These are phyloP conservation scores for Itoplectis maculator DNA, from an alignment of 2,888 invertebrate genomes.

Conservation along the genomic window DNA sequence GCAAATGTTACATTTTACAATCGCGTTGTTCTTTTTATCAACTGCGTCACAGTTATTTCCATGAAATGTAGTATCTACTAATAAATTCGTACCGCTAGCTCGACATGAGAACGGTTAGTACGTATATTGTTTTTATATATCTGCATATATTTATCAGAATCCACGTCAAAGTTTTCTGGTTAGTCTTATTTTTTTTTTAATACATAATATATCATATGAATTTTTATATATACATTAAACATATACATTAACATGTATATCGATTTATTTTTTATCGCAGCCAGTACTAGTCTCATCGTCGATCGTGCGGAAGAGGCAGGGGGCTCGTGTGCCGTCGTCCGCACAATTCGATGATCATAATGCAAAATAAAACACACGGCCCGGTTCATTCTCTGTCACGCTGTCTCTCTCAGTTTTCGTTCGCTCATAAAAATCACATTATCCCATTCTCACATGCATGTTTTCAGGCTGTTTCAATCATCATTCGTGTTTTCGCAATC, in stretches of 20 bases:
- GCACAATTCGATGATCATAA: conserved; percentile 64
- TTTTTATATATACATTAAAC: conserved; percentile 1
- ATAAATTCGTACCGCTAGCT: conserved; percentile 11
- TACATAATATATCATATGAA: conserved; percentile 28
- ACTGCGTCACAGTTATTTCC: conserved; percentile 26
- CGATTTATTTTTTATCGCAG: conserved; percentile 9
- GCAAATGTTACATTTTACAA: conserved; percentile 20
- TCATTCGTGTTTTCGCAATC: conserved; percentile 21
- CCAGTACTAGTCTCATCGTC: conserved; percentile 43
- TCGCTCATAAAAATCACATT: conserved; percentile 18
- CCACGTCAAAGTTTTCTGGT: conserved; percentile 34
- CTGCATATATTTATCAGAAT: conserved; percentile 43
- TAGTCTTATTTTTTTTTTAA: conserved; percentile 40
- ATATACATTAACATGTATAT: too few relatives aligned
- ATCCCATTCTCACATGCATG: conserved; percentile 8
- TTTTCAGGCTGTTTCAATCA: neutral
- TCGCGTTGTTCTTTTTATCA: conserved; percentile 32
- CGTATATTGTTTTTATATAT: conserved; percentile 1
- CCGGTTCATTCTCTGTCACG: neutral
- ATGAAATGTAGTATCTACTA: conserved; percentile 18
- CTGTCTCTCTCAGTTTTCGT: neutral
- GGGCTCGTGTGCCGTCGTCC: conserved; percentile 73
- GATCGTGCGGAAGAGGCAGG: conserved; percentile 70
- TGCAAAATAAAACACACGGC: conserved; percentile 38
- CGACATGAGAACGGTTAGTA: neutral